Evolutionary conservation across 2,113 vertebrate species (phyloP), one percentile per base, ranked within the genome.

Genomic region (Danionella cerebrum): DNA sequence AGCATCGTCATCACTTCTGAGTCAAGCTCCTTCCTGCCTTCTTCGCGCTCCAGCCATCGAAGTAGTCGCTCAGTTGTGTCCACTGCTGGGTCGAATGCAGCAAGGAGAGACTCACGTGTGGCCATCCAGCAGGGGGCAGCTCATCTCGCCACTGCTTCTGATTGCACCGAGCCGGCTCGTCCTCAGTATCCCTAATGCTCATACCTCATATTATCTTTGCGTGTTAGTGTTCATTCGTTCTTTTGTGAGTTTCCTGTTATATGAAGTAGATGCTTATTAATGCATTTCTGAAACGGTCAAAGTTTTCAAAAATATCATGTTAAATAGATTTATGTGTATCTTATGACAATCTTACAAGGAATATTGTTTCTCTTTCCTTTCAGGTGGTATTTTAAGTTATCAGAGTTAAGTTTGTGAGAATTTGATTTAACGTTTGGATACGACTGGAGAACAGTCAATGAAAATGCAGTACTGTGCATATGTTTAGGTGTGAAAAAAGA

Each of bases 1-100:
- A 86, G 86, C 76, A 90, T 87, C 35, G 78, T 87, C 50, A 35
- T 89, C 73, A 89, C 85, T 24, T 73, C 84, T 0, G 85, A 90
- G 75, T 31, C 84, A 52, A 86, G 81, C 65, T 77, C 83, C 60
- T 84, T 86, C 64, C 79, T 84, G 0, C 67, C 85, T 29, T 50
- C 64, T 3, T 78, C 77, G 36, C 79, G 72, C 4, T 68, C 59
- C 2, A 59, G 79, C 10, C 80, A 76, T 7, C 72, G 70, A 27
- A 29, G 33, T 2, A 10, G 53, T 16, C 69, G 64, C 11, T 9
- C 63, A 22, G 74, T 78, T 45, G 21, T 19, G 0, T 27, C 53
- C 70, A 78, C 62, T 66, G 14, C 50, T 2, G 77, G 57, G 67
- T 67, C 58, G 13, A 81, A 80, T 52, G 63, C 69, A 6, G 71